Percentiles rank a stretch among this genome's conserved stretches.
These are phyloP conservation scores for Capitulum mitella DNA, from an alignment of 2,888 invertebrate species.

Conservation along the genomic window DNA sequence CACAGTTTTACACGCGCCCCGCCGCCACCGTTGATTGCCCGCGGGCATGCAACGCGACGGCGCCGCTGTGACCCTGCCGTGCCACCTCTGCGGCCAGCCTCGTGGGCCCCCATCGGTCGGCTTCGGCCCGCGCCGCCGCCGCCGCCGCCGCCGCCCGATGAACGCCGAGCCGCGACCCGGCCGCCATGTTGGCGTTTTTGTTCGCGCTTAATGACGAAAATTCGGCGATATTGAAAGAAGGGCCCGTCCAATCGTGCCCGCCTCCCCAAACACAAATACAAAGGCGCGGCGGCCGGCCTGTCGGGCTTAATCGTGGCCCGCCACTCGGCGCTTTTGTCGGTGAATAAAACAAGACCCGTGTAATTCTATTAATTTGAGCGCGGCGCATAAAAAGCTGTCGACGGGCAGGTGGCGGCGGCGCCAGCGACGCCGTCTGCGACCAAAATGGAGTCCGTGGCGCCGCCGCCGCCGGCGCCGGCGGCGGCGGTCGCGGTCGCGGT, in stretches of 20 bases:
- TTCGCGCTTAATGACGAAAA: conserved; percentile 14
- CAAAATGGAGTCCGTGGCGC: neutral
- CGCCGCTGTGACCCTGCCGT: too few species aligned
- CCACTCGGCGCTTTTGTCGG: conserved; percentile 13
- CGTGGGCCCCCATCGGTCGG: neutral
- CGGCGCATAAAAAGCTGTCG: neutral
- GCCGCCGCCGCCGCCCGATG: neutral
- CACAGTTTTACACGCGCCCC: neutral
- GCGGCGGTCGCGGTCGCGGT: neutral
- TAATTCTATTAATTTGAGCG: conserved; percentile 24
- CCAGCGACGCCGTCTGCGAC: neutral
- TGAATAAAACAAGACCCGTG: conserved; percentile 16
- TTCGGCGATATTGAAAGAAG: conserved; percentile 19
- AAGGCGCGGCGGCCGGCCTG: neutral
- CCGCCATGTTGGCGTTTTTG: conserved; percentile 17
- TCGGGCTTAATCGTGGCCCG: neutral
- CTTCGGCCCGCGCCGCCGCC: neutral
- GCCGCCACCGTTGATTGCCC: neutral
- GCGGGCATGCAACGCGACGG: neutral
- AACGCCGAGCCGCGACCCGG: neutral
- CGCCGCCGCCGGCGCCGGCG: neutral
- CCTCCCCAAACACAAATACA: conserved; percentile 19
- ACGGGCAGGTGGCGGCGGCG: neutral
- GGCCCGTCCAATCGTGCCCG: conserved; percentile 13
- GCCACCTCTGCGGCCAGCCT: too few species aligned